These are phyloP conservation scores for Hapalemur alaotrensis DNA, from an alignment of 2,797 vertebrate genomes.

Conservation along the genomic window DNA sequence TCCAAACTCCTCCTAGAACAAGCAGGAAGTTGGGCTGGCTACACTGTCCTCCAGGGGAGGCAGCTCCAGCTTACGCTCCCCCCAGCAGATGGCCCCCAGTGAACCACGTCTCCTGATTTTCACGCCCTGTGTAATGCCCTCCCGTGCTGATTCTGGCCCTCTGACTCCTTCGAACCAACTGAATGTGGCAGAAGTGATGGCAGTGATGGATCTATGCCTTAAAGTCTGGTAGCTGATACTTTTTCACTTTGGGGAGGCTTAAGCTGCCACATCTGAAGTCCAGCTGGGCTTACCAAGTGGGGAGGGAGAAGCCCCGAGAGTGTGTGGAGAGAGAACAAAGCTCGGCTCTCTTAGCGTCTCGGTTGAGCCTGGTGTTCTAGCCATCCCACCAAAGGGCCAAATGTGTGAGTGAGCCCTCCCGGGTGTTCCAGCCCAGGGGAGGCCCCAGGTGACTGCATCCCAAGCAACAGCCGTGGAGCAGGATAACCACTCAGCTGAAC, in stretches of 20 bases:
- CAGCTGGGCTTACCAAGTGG: not conserved
- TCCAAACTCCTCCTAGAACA: not conserved
- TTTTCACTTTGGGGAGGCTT: not conserved
- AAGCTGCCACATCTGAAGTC: not conserved
- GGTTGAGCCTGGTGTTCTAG: not conserved
- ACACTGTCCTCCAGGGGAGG: not conserved
- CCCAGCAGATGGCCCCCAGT: fast-evolving
- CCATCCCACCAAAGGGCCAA: not conserved
- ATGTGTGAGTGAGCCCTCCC: not conserved
- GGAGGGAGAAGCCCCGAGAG: not conserved
- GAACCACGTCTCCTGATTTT: not conserved
- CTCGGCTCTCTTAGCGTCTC: not conserved
- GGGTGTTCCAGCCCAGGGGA: no score
- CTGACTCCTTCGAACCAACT: not conserved
- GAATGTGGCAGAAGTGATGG: not conserved
- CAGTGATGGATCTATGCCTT: not conserved
- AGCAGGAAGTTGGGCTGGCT: not conserved
- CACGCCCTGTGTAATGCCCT: not conserved
- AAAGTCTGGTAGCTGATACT: not conserved
- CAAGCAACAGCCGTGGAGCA: not conserved
- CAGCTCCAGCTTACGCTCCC: fast-evolving
- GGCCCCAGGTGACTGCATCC: not conserved
- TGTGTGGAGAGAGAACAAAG: no score
- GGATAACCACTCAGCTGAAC: not conserved
- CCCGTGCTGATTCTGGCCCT: not conserved